These are phyloP conservation scores for Drosophila equinoxialis DNA, from an alignment of 1,140 invertebrate genomes.

Conservation along the genomic window DNA sequence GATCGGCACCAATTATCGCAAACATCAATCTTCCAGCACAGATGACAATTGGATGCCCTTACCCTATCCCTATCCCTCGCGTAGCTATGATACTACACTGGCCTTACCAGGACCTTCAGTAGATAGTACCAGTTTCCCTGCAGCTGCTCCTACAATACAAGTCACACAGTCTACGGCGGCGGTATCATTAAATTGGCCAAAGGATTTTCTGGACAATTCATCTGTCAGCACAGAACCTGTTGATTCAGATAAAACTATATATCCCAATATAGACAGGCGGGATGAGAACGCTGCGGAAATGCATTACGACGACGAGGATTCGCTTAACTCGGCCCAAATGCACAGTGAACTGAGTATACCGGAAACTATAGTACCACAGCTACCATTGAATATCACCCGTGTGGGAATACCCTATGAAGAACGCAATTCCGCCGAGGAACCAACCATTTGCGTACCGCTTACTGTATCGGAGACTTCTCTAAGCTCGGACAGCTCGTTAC, in stretches of 20 bases:
- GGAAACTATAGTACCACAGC: constrained; percentile 47
- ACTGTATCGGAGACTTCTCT: constrained; percentile 60
- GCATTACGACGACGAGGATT: constrained; percentile 64
- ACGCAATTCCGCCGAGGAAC: constrained; percentile 66
- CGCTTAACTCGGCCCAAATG: constrained; percentile 57
- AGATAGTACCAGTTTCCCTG: constrained; percentile 20
- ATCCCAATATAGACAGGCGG: constrained; percentile 44
- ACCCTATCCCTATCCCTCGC: constrained; percentile 57
- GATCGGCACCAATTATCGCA: not conserved
- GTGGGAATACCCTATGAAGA: constrained; percentile 73
- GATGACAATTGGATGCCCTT: constrained; percentile 70
- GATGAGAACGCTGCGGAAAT: constrained; percentile 50
- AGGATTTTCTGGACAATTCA: constrained; percentile 62
- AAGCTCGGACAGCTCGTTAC: constrained; percentile 40
- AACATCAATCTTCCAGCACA: constrained; percentile 19
- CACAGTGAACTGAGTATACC: constrained; percentile 68
- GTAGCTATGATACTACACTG: constrained; percentile 56
- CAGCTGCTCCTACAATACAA: constrained; percentile 24
- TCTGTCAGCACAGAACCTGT: constrained; percentile 41
- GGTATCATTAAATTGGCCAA: constrained; percentile 66
- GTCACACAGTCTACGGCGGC: constrained; percentile 46
- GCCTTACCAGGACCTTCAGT: constrained; percentile 32
- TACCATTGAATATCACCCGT: constrained; percentile 69
- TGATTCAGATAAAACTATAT: constrained; percentile 1
- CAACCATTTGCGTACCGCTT: constrained; percentile 73